A percentile compares a stretch with the other conserved stretches of the same genome.
These are phyloP conservation scores for Daubentonia madagascariensis DNA, from an alignment of 2,113 vertebrate genomes.

Conservation along the genomic window DNA sequence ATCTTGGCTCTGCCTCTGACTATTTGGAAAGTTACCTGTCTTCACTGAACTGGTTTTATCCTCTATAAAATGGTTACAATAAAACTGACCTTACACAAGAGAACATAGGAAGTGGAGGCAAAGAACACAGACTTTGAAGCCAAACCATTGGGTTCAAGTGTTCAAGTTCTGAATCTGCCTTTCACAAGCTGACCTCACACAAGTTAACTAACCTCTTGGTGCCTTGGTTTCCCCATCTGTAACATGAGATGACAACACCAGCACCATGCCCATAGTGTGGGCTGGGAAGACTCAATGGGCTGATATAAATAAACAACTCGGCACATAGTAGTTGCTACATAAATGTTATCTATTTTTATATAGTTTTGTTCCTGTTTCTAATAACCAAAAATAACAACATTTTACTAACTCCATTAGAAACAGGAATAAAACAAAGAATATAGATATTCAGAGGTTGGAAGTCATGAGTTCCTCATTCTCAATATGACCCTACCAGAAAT, in stretches of 20 bases:
- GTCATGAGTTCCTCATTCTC: not conserved
- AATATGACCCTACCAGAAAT: not conserved
- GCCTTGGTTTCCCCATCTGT: not conserved
- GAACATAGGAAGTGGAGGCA: not conserved
- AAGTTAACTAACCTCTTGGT: not conserved
- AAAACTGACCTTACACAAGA: constrained; percentile 16
- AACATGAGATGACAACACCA: not conserved
- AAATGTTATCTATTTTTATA: not conserved
- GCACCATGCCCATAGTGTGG: not conserved
- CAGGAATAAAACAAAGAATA: not conserved
- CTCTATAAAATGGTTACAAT: constrained; percentile 24
- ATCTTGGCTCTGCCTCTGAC: constrained; percentile 20
- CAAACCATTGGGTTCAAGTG: not conserved
- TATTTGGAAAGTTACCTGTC: not conserved
- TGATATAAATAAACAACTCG: not conserved
- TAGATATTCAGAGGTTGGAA: not conserved
- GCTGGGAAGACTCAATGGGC: not conserved
- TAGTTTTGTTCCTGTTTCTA: not conserved
- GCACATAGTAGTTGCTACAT: not conserved
- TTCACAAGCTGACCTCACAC: not conserved
- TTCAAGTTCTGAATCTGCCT: constrained; percentile 3
- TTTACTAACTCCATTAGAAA: constrained; percentile 1
- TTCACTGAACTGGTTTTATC: constrained; percentile 42
- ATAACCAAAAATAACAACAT: not conserved
- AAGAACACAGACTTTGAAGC: not conserved